phyloP scores from a whole-genome alignment of 2,888 invertebrate species.

The Pollenia angustigena region DNA sequence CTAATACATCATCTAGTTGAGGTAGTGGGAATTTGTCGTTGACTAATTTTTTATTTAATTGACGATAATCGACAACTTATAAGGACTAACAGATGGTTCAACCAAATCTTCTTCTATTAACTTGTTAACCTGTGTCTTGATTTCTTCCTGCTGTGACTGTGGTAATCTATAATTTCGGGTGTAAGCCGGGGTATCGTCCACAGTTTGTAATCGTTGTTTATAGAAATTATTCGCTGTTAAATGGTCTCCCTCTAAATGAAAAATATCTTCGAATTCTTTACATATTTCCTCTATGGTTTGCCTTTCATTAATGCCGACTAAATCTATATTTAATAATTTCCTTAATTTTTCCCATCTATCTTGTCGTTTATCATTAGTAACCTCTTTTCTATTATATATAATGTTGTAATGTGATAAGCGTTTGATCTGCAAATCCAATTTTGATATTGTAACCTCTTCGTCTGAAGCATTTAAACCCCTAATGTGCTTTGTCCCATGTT shows the following conservation, averaged over 20 bases:
- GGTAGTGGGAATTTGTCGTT: background rate
- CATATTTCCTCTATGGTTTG: background rate
- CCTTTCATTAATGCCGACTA: constrained; percentile 5
- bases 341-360: constrained; percentile 19
- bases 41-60: too few species aligned
- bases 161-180: background rate
- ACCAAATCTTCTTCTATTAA: too few species aligned
- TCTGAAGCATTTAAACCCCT: too few species aligned
- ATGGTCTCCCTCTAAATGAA: background rate
- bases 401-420: too few species aligned
- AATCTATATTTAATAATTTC: too few species aligned
- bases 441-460: too few species aligned
- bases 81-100: too few species aligned
- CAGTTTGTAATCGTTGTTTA: background rate
- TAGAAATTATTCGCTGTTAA: constrained; percentile 3
- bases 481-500: too few species aligned
- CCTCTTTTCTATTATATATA: constrained; percentile 13
- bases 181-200: too few species aligned
- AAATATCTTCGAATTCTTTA: background rate
- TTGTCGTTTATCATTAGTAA: constrained; percentile 17
- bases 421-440: too few species aligned
- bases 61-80: constrained; percentile 7
- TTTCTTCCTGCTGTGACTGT: background rate
- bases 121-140: too few species aligned
- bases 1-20: constrained; percentile 11